Conservation (phyloP, 2,113 vertebrate species). For the Rafetus swinhoei region DNA sequence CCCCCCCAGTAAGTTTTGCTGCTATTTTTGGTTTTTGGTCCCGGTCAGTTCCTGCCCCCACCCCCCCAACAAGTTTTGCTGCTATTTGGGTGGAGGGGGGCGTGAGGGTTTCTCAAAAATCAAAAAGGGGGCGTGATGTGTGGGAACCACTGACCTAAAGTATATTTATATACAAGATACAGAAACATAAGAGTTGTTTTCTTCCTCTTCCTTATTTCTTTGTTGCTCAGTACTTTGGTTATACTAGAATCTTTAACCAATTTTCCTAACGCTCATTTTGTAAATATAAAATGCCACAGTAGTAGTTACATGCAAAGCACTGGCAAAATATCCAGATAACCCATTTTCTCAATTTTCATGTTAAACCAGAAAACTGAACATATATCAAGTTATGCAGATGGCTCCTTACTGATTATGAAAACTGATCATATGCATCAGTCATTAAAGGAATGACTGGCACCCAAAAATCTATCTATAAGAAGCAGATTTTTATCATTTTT, state of each 20-base stretch:
- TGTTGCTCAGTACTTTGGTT: neutral
- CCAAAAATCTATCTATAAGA: neutral
- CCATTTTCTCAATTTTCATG: neutral
- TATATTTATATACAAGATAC: neutral
- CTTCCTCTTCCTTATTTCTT: neutral
- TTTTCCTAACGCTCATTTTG: neutral
- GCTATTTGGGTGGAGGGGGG: no score
- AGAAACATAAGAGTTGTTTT: neutral
- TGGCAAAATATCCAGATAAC: constrained; percentile 19
- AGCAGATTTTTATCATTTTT: neutral
- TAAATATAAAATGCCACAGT: constrained; percentile 9
- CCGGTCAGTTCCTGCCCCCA: no score
- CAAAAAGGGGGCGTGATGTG: no score
- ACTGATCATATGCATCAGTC: neutral
- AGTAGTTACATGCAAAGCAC: neutral
- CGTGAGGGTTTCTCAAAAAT: no score
- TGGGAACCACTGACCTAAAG: neutral
- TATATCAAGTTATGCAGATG: neutral
- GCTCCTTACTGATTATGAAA: neutral
- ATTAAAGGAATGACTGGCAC: neutral
- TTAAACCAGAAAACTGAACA: neutral
- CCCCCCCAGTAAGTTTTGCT: no score
- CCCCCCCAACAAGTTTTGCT: no score
- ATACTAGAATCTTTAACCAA: neutral
- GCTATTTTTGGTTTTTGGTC: no score